Conservation (phyloP, 2,797 vertebrate species). For the Neopelma chrysocephalum region DNA sequence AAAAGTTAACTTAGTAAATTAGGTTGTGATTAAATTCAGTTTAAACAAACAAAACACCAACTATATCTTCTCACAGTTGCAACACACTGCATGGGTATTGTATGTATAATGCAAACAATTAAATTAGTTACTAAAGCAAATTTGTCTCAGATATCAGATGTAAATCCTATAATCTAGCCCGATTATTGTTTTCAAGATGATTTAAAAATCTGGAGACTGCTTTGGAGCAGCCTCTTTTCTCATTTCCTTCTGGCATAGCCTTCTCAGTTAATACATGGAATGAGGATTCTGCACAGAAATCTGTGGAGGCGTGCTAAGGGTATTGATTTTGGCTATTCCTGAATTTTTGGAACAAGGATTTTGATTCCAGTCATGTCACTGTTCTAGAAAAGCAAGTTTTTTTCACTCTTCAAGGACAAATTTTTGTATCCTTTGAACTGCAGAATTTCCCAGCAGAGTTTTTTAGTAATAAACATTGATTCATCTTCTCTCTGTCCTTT, state of each 20-base stretch:
- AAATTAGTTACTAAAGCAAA: not conserved
- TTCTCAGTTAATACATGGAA: not conserved
- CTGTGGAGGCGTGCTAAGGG: not conserved
- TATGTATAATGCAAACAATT: not conserved
- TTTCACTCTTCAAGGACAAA: slow-evolving; percentile 41
- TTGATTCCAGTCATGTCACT: slow-evolving; percentile 17
- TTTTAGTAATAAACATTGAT: slow-evolving; percentile 59
- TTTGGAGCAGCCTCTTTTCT: not conserved
- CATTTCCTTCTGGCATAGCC: not conserved
- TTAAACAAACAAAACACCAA: not conserved
- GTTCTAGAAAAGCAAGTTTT: not conserved
- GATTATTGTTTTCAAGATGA: not conserved
- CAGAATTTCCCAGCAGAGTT: not conserved
- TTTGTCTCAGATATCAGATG: not conserved
- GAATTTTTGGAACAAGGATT: not conserved
- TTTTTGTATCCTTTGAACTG: not conserved
- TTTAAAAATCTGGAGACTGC: not conserved
- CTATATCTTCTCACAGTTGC: not conserved
- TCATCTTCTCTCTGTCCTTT: not conserved
- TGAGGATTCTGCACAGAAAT: not conserved
- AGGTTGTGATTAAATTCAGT: not conserved
- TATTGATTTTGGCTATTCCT: slow-evolving; percentile 42
- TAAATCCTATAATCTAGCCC: not conserved
- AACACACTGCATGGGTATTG: not conserved
- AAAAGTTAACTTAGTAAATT: not conserved